phyloP scores from a whole-genome alignment of 2,113 vertebrate species.

The Nymphicus hollandicus region DNA sequence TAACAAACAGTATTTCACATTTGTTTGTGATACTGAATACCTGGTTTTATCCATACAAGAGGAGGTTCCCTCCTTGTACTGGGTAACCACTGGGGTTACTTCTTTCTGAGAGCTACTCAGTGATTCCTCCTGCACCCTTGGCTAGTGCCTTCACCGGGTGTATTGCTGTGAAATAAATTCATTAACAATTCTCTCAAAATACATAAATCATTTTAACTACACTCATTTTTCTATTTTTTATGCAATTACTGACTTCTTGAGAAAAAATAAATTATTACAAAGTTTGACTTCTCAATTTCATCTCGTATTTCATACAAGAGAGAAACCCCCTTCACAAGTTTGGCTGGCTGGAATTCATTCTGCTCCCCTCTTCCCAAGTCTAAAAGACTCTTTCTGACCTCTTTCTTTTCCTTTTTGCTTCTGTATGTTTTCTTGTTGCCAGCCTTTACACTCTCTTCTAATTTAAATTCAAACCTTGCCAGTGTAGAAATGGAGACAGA shows the following conservation, averaged over 20 bases:
- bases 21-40: neutral
- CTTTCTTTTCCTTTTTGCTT: neutral
- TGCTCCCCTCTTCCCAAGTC: neutral
- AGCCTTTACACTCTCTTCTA: neutral
- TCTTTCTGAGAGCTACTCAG: neutral
- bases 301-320: rapidly evolving
- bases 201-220: neutral
- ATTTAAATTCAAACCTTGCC: neutral
- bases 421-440: neutral
- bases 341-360: neutral
- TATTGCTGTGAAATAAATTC: neutral
- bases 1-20: neutral
- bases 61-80: neutral
- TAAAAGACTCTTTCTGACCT: neutral
- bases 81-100: neutral
- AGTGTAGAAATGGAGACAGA: neutral
- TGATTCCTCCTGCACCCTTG: neutral
- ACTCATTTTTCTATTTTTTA: neutral
- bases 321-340: neutral
- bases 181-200: neutral
- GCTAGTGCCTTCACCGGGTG: neutral
- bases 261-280: neutral
- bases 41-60: neutral
- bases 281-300: neutral
- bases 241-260: neutral